These are phyloP conservation scores for Drosophila siamana DNA, from an alignment of 2,888 invertebrate species.

Conservation along the genomic window DNA sequence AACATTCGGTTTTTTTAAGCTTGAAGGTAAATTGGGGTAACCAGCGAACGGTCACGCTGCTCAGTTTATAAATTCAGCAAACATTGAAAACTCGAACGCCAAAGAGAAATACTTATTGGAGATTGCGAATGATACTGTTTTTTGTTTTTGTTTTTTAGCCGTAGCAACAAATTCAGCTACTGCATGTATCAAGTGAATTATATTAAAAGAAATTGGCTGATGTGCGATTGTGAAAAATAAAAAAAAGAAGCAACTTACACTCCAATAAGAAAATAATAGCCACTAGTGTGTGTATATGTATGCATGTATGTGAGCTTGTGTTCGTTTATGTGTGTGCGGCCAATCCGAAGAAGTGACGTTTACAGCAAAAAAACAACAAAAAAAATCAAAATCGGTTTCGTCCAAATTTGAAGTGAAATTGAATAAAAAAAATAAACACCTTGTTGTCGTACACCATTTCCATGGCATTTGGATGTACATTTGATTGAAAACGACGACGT, in stretches of 20 bases:
- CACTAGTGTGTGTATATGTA: conserved; percentile 28
- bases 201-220: conserved; percentile 28
- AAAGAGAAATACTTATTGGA: conserved; percentile 38
- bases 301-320: conserved; percentile 28
- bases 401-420: conserved; percentile 64
- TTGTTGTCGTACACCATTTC: conserved; percentile 25
- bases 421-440: conserved; percentile 31
- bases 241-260: conserved; percentile 1
- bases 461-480: conserved; percentile 43
- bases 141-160: conserved; percentile 51
- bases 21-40: background rate
- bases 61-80: conserved; percentile 63
- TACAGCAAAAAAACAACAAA: conserved; percentile 49
- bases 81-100: conserved; percentile 46
- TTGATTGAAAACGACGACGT: conserved; percentile 49
- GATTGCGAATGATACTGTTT: conserved; percentile 45
- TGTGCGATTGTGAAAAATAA: conserved; percentile 22
- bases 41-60: conserved; percentile 48
- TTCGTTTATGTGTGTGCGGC: conserved; percentile 53
- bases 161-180: conserved; percentile 19
- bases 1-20: background rate
- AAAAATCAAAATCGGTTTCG: conserved; percentile 57
- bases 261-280: conserved; percentile 42
- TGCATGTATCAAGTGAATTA: conserved; percentile 25
- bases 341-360: conserved; percentile 69